A percentile compares a stretch with the other conserved stretches of the same genome.
These are phyloP conservation scores for Ormyrus nitidulus DNA, from an alignment of 2,888 invertebrate genomes.

Conservation along the genomic window DNA sequence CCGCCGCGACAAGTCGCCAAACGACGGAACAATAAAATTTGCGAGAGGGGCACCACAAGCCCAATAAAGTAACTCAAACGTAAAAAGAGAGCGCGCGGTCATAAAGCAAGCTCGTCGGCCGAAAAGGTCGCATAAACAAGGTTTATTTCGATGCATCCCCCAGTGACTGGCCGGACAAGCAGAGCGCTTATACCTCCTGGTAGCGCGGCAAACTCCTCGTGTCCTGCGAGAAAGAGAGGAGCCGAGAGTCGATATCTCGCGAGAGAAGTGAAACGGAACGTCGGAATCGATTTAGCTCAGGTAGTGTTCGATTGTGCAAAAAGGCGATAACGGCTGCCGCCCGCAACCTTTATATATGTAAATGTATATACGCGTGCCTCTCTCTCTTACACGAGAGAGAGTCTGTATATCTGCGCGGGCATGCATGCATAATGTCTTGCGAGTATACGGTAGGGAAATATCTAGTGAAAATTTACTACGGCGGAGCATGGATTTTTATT, in stretches of 20 bases:
- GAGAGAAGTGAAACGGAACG: constrained; percentile 23
- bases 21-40: too few relatives aligned
- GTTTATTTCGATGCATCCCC: constrained; percentile 1
- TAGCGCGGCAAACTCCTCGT: too few relatives aligned
- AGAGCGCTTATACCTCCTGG: too few relatives aligned
- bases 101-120: neutral
- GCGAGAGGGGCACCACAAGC: too few relatives aligned
- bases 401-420: too few relatives aligned
- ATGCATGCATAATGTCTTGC: constrained; percentile 20
- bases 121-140: constrained; percentile 3
- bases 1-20: too few relatives aligned
- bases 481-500: neutral
- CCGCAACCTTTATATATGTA: too few relatives aligned
- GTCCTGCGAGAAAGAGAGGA: neutral
- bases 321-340: constrained; percentile 21
- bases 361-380: neutral
- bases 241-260: neutral
- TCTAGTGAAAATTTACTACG: neutral
- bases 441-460: neutral
- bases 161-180: neutral
- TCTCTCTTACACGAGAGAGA: too few relatives aligned
- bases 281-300: constrained; percentile 39
- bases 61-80: too few relatives aligned
- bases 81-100: constrained; percentile 7
- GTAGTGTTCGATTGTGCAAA: constrained; percentile 33